Percentiles rank a stretch among this genome's conserved stretches.
Conservation (phyloP, 2,797 vertebrate species). For the Bothrops alternatus region DNA sequence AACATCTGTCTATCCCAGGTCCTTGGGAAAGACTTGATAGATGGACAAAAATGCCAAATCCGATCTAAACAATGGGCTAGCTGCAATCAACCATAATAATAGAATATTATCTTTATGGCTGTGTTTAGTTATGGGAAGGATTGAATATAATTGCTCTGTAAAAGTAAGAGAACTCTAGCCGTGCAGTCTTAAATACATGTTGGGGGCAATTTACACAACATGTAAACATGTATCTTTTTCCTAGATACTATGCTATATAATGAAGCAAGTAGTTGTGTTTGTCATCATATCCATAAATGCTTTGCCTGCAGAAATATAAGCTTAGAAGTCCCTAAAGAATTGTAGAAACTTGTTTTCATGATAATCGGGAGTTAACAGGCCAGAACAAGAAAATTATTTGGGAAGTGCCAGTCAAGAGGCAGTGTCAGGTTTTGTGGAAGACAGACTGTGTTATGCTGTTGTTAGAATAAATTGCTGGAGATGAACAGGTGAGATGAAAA, state of each 20-base stretch:
- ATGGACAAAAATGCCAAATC: not conserved
- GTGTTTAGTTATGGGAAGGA: not conserved
- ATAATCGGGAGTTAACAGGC: not conserved
- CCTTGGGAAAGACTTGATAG: not conserved
- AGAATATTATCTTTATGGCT: not conserved
- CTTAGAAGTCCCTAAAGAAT: not conserved
- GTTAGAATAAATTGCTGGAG: not conserved
- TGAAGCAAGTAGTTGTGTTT: slow-evolving; percentile 1
- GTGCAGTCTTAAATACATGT: not conserved
- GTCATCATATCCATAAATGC: not conserved
- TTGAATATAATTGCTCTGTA: not conserved
- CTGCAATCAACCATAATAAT: not conserved
- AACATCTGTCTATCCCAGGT: not conserved
- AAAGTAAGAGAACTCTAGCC: not conserved
- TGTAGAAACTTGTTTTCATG: slow-evolving; percentile 4
- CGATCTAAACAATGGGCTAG: not conserved
- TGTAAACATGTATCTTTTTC: not conserved
- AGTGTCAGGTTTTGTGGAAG: not conserved
- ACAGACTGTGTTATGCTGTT: not conserved
- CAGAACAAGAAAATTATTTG: not conserved
- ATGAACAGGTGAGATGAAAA: not conserved
- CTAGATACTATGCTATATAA: not conserved
- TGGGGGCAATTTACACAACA: too few species aligned
- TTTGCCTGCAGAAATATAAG: not conserved
- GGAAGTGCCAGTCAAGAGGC: slow-evolving; percentile 13